Percentiles rank a stretch among this genome's conserved stretches.
These are phyloP conservation scores for Aleadryas rufinucha DNA, from an alignment of 2,113 vertebrate genomes.

Conservation along the genomic window DNA sequence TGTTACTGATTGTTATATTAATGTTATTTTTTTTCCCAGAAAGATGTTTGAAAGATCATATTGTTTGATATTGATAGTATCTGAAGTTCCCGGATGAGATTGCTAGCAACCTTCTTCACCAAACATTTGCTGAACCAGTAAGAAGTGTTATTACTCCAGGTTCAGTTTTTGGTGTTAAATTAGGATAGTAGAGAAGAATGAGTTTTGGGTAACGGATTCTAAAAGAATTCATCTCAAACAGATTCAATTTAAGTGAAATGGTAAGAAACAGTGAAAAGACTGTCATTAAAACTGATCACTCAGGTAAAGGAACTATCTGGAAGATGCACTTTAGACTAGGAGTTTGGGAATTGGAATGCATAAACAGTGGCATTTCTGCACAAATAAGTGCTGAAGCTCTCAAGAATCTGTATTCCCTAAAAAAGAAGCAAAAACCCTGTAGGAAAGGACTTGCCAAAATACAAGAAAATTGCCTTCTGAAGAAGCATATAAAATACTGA, in stretches of 20 bases:
- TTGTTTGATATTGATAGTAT: not conserved
- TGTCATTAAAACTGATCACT: not conserved
- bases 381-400: not conserved
- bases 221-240: not conserved
- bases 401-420: not conserved
- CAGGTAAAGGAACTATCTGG: not conserved
- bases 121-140: not conserved
- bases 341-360: not conserved
- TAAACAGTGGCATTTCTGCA: not conserved
- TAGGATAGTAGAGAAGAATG: not conserved
- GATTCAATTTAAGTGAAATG: not conserved
- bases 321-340: not conserved
- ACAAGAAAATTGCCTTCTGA: not conserved
- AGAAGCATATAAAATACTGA: not conserved
- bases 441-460: not conserved
- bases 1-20: not conserved
- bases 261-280: not conserved
- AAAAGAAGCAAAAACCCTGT: fast-evolving
- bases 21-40: not conserved
- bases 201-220: not conserved
- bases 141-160: not conserved
- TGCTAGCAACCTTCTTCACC: not conserved
- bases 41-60: not conserved
- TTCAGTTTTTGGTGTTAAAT: not conserved
- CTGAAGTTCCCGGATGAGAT: not conserved